Evolutionary conservation across 2,888 invertebrate genomes (phyloP).

Genomic region (Apamea anceps): DNA sequence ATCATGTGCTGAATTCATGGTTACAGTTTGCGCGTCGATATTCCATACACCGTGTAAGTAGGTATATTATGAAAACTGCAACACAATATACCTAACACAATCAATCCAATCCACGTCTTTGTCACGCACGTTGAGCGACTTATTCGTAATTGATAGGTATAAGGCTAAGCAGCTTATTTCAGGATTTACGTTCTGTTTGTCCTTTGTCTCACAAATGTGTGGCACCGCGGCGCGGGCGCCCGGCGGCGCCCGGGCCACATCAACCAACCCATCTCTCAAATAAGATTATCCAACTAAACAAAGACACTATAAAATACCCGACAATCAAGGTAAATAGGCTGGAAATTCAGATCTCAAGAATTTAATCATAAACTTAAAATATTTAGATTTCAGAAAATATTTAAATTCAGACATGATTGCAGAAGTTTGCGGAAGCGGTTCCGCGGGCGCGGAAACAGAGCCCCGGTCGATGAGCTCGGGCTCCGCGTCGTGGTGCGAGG

Average conservation of each 20-base stretch:
- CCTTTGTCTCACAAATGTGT: slow-evolving; percentile 21
- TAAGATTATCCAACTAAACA: slow-evolving; percentile 22
- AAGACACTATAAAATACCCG: slow-evolving; percentile 3
- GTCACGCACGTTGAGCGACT: slow-evolving; percentile 14
- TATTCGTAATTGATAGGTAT: slow-evolving; percentile 7
- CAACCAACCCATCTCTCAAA: slow-evolving; percentile 18
- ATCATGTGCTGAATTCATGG: neutral
- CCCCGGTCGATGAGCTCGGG: slow-evolving; percentile 86
- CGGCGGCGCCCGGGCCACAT: slow-evolving; percentile 3
- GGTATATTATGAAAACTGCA: neutral
- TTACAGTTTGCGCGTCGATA: neutral
- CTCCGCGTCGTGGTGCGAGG: slow-evolving; percentile 90
- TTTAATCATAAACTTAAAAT: neutral
- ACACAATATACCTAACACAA: slow-evolving; percentile 13
- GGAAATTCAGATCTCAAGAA: neutral
- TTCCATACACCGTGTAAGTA: neutral
- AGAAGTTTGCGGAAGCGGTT: slow-evolving; percentile 87
- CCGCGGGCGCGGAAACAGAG: slow-evolving; percentile 87
- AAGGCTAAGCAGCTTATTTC: slow-evolving; percentile 45
- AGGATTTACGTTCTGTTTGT: slow-evolving; percentile 23
- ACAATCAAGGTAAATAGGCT: neutral
- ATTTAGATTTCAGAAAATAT: slow-evolving; percentile 37
- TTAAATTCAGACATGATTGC: slow-evolving; percentile 72
- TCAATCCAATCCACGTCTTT: slow-evolving; percentile 19
- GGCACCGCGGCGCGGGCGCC: neutral